phyloP scores from a whole-genome alignment of 2,113 vertebrate species.

The Alectura lathami region DNA sequence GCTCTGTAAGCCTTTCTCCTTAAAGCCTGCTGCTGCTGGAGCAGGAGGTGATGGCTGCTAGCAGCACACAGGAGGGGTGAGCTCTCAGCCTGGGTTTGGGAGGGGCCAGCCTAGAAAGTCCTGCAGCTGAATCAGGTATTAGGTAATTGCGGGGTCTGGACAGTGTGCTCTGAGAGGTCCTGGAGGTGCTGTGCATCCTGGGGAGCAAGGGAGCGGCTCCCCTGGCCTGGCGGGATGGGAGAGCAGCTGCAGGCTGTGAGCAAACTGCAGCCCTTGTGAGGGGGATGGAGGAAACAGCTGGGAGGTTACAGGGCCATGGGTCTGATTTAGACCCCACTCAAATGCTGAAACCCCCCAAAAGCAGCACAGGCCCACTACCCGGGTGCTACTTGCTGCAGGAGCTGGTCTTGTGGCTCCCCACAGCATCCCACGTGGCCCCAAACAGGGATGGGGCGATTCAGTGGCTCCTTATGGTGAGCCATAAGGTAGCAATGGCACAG shows the following conservation, averaged over 20 bases:
- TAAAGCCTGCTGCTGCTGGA: not conserved
- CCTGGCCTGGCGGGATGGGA: fast-evolving
- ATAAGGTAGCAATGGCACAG: not conserved
- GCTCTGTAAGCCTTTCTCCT: not conserved
- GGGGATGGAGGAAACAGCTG: not conserved
- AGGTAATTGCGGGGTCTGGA: not conserved
- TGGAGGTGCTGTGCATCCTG: not conserved
- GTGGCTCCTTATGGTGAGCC: not conserved
- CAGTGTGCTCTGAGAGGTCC: too few species aligned
- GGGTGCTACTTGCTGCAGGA: fast-evolving
- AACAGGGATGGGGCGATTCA: fast-evolving
- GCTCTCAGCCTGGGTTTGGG: not conserved
- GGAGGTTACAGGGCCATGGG: fast-evolving
- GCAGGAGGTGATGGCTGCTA: not conserved
- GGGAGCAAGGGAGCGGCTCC: not conserved
- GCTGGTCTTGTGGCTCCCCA: fast-evolving
- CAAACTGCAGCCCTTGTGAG: not conserved
- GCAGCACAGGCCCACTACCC: not conserved
- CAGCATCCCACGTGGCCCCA: not conserved
- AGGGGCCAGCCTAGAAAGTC: not conserved
- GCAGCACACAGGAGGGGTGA: not conserved
- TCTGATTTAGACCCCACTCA: not conserved
- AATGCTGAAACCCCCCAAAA: fast-evolving
- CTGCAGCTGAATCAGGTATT: fast-evolving
- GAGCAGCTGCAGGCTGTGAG: not conserved